Evolutionary conservation across 2,888 invertebrate species (phyloP).

Genomic region (Coenonympha arcania): DNA sequence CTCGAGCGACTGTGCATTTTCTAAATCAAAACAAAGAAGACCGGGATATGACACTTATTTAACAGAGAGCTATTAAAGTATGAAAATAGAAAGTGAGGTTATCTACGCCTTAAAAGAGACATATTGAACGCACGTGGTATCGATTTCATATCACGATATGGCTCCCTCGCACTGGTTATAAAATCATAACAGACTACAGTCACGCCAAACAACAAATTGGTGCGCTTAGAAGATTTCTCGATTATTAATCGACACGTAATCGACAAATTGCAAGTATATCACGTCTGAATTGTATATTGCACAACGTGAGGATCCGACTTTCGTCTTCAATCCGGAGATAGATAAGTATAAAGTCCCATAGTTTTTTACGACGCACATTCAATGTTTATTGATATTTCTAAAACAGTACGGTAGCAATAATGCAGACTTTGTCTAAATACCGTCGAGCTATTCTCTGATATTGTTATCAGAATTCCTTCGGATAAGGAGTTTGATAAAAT

Average conservation of each 20-base stretch:
- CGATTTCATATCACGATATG: constrained; percentile 42
- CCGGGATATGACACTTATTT: not conserved
- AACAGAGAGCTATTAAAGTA: constrained; percentile 5
- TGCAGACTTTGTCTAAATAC: not conserved
- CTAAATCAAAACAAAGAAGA: not conserved
- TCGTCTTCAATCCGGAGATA: constrained; percentile 12
- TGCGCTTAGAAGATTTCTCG: constrained; percentile 28
- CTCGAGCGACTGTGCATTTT: no score
- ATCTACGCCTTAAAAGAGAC: constrained; percentile 34
- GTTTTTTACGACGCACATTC: constrained; percentile 11
- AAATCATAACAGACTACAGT: no score
- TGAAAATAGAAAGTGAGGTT: constrained; percentile 52
- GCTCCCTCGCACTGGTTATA: constrained; percentile 29
- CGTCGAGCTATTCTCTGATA: not conserved
- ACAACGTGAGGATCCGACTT: constrained; percentile 16
- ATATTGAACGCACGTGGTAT: constrained; percentile 37
- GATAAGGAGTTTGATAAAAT: constrained; percentile 13
- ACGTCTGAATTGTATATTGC: constrained; percentile 14
- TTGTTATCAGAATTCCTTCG: constrained; percentile 13
- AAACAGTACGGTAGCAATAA: not conserved
- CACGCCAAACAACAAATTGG: constrained; percentile 31
- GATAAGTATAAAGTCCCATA: constrained; percentile 2
- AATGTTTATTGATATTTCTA: constrained; percentile 10
- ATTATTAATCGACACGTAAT: constrained; percentile 28
- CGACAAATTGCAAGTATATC: constrained; percentile 23